Evolutionary conservation across 2,113 vertebrate species (phyloP).

Genomic region (Podarcis cretensis): DNA sequence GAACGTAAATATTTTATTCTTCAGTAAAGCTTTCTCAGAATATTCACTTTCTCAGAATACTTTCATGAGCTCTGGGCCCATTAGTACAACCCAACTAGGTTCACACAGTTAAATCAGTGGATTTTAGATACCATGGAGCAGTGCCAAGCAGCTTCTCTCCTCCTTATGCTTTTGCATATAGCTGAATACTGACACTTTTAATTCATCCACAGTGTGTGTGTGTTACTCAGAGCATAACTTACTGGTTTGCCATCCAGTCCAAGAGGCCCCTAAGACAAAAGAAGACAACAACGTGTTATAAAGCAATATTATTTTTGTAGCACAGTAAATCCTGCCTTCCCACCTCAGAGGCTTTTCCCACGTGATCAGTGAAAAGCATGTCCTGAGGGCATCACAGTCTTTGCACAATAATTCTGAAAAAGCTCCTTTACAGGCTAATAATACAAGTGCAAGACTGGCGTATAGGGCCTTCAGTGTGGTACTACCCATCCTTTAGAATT

Average conservation of each 20-base stretch:
- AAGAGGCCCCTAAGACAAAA: constrained; percentile 87
- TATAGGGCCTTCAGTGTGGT: too few relatives aligned
- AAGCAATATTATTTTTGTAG: not conserved
- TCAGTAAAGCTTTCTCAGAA: not conserved
- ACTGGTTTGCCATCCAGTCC: constrained; percentile 96
- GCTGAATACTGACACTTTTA: not conserved
- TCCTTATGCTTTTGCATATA: not conserved
- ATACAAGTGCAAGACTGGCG: not conserved
- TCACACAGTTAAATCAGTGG: not conserved
- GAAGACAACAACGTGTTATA: not conserved
- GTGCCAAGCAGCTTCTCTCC: not conserved
- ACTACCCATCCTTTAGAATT: too few relatives aligned
- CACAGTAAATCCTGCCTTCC: not conserved
- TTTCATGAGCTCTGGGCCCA: not conserved
- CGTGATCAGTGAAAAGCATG: not conserved
- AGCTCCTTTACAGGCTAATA: not conserved
- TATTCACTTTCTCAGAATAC: not conserved
- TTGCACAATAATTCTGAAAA: not conserved
- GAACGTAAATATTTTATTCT: not conserved
- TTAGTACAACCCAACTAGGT: not conserved
- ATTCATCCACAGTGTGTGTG: not conserved
- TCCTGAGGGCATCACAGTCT: not conserved
- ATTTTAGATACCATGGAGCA: not conserved
- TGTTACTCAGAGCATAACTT: constrained; percentile 73
- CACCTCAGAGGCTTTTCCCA: not conserved